These are phyloP conservation scores for Dufourea novaeangliae DNA, from an alignment of 1,140 invertebrate species.

Conservation along the genomic window DNA sequence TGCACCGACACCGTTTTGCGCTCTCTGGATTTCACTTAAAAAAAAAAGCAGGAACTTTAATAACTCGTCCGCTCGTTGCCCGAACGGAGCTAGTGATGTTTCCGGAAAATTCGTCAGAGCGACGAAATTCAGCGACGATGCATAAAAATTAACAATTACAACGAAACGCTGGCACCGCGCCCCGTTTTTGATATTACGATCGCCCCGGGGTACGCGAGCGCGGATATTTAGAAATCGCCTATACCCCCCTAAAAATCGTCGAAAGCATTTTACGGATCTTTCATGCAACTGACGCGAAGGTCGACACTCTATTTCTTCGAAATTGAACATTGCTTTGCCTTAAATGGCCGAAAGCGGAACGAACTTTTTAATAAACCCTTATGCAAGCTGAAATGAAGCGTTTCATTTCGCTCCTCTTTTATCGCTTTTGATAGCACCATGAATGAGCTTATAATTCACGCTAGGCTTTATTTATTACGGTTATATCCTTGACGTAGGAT, in stretches of 20 bases:
- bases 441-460: neutral
- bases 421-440: no score
- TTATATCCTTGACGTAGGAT: no score
- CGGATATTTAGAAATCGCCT: constrained; percentile 1
- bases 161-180: neutral
- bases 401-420: neutral
- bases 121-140: neutral
- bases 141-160: constrained; percentile 40
- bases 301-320: neutral
- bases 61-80: neutral
- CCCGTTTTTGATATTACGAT: neutral
- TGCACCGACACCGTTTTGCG: neutral
- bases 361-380: neutral
- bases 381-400: neutral
- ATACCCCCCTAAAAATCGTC: constrained; percentile 23
- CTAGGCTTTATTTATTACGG: neutral
- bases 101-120: neutral
- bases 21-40: neutral
- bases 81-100: neutral
- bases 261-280: neutral
- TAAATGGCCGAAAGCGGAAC: neutral
- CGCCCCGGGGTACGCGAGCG: neutral
- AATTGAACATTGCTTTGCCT: neutral
- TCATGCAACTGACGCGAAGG: neutral
- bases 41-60: neutral